Percentiles rank a stretch among this genome's conserved stretches.
phyloP scores from a whole-genome alignment of 2,797 vertebrate genomes.

The Peromyscus attwateri region DNA sequence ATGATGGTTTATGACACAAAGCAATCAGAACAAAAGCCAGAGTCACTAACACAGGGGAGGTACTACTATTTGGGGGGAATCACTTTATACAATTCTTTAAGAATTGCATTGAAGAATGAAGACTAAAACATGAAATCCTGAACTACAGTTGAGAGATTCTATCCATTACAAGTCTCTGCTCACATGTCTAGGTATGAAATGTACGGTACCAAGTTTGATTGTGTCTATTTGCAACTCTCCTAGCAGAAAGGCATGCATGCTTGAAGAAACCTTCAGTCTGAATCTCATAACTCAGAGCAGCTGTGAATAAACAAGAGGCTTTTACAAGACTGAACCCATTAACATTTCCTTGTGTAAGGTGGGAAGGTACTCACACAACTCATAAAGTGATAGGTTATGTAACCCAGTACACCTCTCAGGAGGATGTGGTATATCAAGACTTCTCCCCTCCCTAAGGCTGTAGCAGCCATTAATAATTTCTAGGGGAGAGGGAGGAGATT shows the following conservation, averaged over 20 bases:
- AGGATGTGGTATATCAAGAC: background rate
- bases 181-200: background rate
- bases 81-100: slow-evolving; percentile 25
- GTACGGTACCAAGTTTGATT: background rate
- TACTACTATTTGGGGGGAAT: background rate
- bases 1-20: background rate
- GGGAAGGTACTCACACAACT: background rate
- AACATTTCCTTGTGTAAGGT: background rate
- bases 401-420: background rate
- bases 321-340: background rate
- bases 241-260: background rate
- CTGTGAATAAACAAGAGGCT: background rate
- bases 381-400: background rate
- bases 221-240: background rate
- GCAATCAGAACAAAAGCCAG: background rate
- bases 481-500: background rate
- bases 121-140: background rate
- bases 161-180: background rate
- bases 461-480: background rate
- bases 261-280: background rate
- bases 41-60: background rate
- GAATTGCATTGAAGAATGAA: slow-evolving; percentile 4
- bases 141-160: background rate
- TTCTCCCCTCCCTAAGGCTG: background rate
- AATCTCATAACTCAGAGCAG: background rate